These are phyloP conservation scores for Cirrhinus mrigala DNA, from an alignment of 2,797 vertebrate species.

Conservation along the genomic window DNA sequence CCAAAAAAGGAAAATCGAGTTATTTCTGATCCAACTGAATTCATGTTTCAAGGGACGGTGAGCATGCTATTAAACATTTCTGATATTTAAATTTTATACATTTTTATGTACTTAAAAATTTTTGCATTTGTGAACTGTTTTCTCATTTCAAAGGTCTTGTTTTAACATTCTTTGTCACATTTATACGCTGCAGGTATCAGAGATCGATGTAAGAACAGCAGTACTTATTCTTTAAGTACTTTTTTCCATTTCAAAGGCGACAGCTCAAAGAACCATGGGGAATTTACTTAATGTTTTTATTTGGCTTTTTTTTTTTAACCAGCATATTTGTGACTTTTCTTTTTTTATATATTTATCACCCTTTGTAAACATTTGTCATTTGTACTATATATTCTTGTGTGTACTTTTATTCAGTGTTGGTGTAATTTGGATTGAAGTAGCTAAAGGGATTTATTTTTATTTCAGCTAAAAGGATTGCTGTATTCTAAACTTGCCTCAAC, in stretches of 20 bases:
- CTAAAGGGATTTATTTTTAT: slow-evolving; percentile 1
- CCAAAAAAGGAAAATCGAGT: neutral
- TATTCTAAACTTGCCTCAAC: neutral
- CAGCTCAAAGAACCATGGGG: slow-evolving; percentile 95
- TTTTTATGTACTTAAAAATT: slow-evolving; percentile 5
- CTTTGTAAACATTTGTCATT: slow-evolving; percentile 2
- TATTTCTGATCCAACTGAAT: slow-evolving; percentile 21
- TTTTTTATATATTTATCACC: slow-evolving; percentile 10
- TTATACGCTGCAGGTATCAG: slow-evolving; percentile 99
- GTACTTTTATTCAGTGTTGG: neutral
- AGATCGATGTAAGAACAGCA: slow-evolving; percentile 99
- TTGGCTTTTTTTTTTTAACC: slow-evolving; percentile 57
- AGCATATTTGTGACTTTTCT: slow-evolving; percentile 83
- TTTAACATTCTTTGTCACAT: slow-evolving; percentile 99
- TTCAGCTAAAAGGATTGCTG: neutral
- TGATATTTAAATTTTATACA: neutral
- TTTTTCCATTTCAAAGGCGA: slow-evolving; percentile 96
- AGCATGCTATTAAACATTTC: slow-evolving; percentile 42
- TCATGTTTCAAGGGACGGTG: slow-evolving; percentile 38
- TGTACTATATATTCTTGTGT: neutral
- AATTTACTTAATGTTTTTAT: slow-evolving; percentile 77
- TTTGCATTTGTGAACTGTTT: slow-evolving; percentile 49
- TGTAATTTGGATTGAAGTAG: slow-evolving; percentile 20
- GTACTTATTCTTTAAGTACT: slow-evolving; percentile 95
- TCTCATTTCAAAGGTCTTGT: slow-evolving; percentile 87